Evolutionary conservation across 2,888 invertebrate genomes (phyloP), one percentile per base, ranked within the genome.

Genomic region (Ramazzottius varieornatus): DNA sequence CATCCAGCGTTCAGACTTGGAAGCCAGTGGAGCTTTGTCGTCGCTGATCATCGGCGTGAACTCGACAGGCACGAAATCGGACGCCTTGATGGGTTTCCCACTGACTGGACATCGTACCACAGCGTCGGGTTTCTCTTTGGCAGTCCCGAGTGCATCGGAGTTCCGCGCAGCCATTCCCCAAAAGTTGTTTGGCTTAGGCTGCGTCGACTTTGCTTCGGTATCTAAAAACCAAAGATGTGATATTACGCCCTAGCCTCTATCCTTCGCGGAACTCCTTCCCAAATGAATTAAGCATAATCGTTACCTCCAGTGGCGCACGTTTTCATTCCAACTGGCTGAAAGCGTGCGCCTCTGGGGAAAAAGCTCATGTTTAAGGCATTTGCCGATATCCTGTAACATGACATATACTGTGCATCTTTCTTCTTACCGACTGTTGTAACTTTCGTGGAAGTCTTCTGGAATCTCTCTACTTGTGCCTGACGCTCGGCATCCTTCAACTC

Each of bases 21-120:
- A 82, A 69, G 93, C 89, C 33, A 92, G 78, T 1, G 90, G 85
- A 70, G 85, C 85, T 70, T 86, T 88, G 69, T 85, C 86, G 73
- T 86, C 86, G 76, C 90, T 91, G 68, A 86, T 86, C 0, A 92
- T 85, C 67, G 84, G 79, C 0, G 89, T 93, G 79, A 98, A 98
- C 73, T 90, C 88, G 0, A 98, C 85, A 70, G 86, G 83, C 70
- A 94, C 85, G 40, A 99, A 79, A 76, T 96, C 92, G 73, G 94
- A 96, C 71, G 87, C 81, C 77, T 86, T 89, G 32, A 98, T 75
- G 1, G 87, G 85, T 72, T 83, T 85, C 1, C 86, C 84, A 70
- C 86, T 88, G 72, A 91, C 83, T 0, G 91, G 91, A 73, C 90
- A 90, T 64, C 82, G 82, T 34, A 91, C 82, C 66, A 81, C 83